Conservation (phyloP, 2,888 invertebrate species). For the Dendrolimus houi region DNA sequence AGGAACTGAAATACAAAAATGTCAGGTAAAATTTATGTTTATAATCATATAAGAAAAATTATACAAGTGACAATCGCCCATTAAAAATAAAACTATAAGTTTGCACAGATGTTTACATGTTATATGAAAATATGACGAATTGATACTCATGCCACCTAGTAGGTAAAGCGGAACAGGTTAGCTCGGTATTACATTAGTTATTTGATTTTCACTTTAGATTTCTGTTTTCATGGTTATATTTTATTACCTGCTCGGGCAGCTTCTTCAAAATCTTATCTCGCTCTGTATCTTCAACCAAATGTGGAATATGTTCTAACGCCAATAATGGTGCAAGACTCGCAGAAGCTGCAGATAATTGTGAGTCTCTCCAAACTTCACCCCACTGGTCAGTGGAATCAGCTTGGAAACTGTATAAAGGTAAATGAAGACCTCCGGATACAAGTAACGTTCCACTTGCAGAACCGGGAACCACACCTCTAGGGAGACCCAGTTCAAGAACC, state of each 20-base stretch:
- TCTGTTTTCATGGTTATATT: too few relatives aligned
- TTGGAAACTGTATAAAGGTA: conserved; percentile 64
- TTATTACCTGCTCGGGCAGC: conserved; percentile 71
- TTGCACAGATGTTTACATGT: too few relatives aligned
- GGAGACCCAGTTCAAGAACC: conserved; percentile 79
- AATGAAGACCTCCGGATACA: conserved; percentile 78
- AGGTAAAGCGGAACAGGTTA: too few relatives aligned
- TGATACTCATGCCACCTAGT: too few relatives aligned
- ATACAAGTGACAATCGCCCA: too few relatives aligned
- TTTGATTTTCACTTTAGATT: too few relatives aligned
- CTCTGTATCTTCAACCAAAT: conserved; percentile 68
- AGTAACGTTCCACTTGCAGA: conserved; percentile 78
- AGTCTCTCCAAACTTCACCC: conserved; percentile 64
- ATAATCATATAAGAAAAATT: too few relatives aligned
- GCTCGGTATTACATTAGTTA: too few relatives aligned
- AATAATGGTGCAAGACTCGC: conserved; percentile 77
- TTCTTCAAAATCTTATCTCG: conserved; percentile 66
- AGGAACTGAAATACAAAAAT: too few relatives aligned
- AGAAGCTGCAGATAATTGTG: conserved; percentile 69
- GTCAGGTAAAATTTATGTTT: too few relatives aligned
- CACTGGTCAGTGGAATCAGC: conserved; percentile 54
- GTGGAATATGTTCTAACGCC: conserved; percentile 71
- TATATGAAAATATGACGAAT: too few relatives aligned
- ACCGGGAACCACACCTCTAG: conserved; percentile 79
- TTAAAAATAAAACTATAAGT: too few relatives aligned